Conservation (phyloP, 2,888 invertebrate genomes). For the Chelonus formosanus region DNA sequence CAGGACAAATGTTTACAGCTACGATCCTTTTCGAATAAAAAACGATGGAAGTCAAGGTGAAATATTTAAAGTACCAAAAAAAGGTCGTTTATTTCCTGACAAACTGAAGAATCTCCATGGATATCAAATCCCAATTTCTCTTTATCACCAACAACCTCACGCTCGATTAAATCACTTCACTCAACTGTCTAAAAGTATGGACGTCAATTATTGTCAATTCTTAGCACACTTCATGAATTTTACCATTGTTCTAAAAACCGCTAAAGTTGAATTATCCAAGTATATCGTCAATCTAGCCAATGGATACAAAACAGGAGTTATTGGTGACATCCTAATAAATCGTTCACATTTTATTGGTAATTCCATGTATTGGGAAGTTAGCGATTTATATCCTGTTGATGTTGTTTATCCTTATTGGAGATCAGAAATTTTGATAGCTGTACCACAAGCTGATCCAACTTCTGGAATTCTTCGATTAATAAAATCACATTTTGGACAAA, state of each 20-base stretch:
- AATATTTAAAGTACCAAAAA: not conserved
- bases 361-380: slow-evolving; percentile 33
- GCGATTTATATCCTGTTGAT: slow-evolving; percentile 26
- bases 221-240: slow-evolving; percentile 37
- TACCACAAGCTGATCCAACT: slow-evolving; percentile 28
- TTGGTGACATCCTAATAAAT: slow-evolving; percentile 38
- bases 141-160: slow-evolving; percentile 33
- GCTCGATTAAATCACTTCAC: slow-evolving; percentile 16
- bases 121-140: slow-evolving; percentile 31
- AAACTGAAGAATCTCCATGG: slow-evolving; percentile 38
- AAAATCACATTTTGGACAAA: not conserved
- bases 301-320: slow-evolving; percentile 29
- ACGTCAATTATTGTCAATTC: slow-evolving; percentile 36
- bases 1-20: slow-evolving; percentile 25
- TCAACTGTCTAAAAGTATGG: slow-evolving; percentile 28
- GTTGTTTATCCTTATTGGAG: slow-evolving; percentile 35
- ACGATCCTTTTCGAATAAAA: slow-evolving; percentile 34
- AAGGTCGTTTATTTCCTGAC: slow-evolving; percentile 35
- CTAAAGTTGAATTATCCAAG: slow-evolving; percentile 21
- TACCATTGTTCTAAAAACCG: slow-evolving; percentile 25
- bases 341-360: slow-evolving; percentile 36
- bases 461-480: slow-evolving; percentile 23
- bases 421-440: slow-evolving; percentile 34
- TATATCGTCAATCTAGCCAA: slow-evolving; percentile 29
- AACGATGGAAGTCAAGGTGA: slow-evolving; percentile 5